phyloP scores from a whole-genome alignment of 2,113 vertebrate species.

The Onychostruthus taczanowskii region DNA sequence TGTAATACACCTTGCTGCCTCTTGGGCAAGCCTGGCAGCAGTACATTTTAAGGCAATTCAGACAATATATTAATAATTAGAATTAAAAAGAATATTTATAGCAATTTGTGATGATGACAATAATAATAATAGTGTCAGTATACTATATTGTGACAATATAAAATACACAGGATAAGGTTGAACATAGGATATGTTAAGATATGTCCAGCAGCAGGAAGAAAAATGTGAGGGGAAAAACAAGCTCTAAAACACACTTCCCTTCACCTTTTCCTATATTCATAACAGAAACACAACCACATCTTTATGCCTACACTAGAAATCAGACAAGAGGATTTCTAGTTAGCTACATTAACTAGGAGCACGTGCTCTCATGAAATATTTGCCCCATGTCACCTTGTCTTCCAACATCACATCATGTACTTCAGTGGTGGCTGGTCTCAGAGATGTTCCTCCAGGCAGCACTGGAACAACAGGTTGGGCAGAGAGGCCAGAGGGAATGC shows the following conservation, averaged over 20 bases:
- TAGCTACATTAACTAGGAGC: background rate
- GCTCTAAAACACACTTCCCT: background rate
- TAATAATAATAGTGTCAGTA: background rate
- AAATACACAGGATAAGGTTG: background rate
- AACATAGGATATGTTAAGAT: background rate
- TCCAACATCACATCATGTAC: fast-evolving
- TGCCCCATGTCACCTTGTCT: background rate
- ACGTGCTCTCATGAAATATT: background rate
- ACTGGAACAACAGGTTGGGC: background rate
- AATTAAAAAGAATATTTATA: background rate
- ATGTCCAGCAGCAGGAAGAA: background rate
- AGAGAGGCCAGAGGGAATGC: background rate
- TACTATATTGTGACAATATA: background rate
- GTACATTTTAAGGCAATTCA: background rate
- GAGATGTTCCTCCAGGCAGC: background rate
- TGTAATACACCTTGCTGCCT: background rate
- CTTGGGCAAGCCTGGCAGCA: background rate
- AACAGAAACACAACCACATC: background rate
- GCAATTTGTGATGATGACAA: background rate
- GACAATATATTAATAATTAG: background rate
- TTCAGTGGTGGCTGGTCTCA: background rate
- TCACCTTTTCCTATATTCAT: background rate
- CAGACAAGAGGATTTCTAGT: background rate
- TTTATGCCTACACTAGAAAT: background rate
- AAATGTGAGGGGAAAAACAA: background rate